Evolutionary conservation across 2,113 vertebrate species (phyloP), one percentile per base, ranked within the genome.

Genomic region (Hydrochoerus hydrochaeris): DNA sequence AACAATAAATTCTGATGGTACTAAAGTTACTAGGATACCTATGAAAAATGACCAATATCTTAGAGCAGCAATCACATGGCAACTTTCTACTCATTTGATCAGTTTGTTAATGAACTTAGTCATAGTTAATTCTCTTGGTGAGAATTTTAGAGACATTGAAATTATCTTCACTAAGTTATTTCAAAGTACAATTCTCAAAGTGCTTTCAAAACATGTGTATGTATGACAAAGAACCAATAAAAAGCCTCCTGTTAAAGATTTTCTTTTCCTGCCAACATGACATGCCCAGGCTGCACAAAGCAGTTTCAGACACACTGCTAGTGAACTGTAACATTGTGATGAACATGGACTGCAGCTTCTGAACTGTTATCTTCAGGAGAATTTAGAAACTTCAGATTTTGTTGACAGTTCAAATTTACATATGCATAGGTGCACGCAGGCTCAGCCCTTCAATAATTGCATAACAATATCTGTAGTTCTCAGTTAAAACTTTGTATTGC

Each of bases 161-260:
- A 60, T 38, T 1, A 38, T 82, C 77, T 75, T 90, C 88, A 19
- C 7, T 57, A 11, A 67, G 30, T 62, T 41, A 6, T 9, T 1
- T 85, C 58, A 69, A 97, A 80, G 0, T 13, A 38, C 46, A 90
- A 78, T 52, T 97, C 20, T 38, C 54, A 69, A 8, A 6, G 77
- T 30, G 1, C 3, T 2, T 84, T 62, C 8, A 16, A 17, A 30
- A 19, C 12, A 67, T 75, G 22, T 44, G 46, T 11, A 38, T 69
- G 75, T 20, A 0, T 0, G 24, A 5, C 20, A 54, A 46, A 24
- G 5, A 89, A 46, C n/a, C 0, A 38, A 2, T 26, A 60, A n/a
- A 71, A 84, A 11, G 41, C 1, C 3, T 44, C 1, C 0, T 1
- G 35, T 24, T 0, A 0, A 1, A 24, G 26, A 0, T 0, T 44